A percentile compares a stretch with the other conserved stretches of the same genome.
Conservation (phyloP, 2,797 vertebrate genomes). For the Caiman crocodilus region DNA sequence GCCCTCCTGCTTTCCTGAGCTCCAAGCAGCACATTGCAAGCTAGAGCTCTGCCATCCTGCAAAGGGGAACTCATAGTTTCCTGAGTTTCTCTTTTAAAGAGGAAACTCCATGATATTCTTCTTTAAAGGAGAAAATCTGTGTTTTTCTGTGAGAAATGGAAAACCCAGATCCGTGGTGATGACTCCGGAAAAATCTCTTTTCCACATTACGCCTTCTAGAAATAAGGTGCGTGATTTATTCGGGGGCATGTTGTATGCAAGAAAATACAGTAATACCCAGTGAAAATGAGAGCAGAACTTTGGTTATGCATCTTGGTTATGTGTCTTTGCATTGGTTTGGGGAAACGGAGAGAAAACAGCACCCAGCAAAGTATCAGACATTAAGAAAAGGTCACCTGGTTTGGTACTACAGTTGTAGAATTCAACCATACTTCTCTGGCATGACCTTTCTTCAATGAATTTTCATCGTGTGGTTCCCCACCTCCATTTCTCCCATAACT, state of each 20-base stretch:
- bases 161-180: too few relatives aligned
- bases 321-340: not conserved
- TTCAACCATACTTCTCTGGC: constrained; percentile 39
- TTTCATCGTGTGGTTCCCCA: constrained; percentile 7
- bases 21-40: too few relatives aligned
- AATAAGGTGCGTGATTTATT: too few relatives aligned
- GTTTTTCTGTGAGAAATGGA: too few relatives aligned
- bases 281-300: not conserved
- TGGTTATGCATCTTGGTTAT: not conserved
- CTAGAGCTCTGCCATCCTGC: too few relatives aligned
- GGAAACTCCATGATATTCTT: too few relatives aligned
- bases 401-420: not conserved
- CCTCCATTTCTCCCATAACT: constrained; percentile 42
- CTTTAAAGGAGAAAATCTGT: too few relatives aligned
- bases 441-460: constrained; percentile 38
- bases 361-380: not conserved
- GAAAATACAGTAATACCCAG: not conserved
- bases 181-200: too few relatives aligned
- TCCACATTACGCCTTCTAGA: too few relatives aligned
- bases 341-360: not conserved
- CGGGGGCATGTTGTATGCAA: not conserved
- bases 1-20: too few relatives aligned
- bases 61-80: too few relatives aligned
- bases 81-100: too few relatives aligned
- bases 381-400: constrained; percentile 18